A percentile compares a stretch with the other conserved stretches of the same genome.
These are phyloP conservation scores for Kryptolebias marmoratus DNA, from an alignment of 2,113 vertebrate genomes.

Conservation along the genomic window DNA sequence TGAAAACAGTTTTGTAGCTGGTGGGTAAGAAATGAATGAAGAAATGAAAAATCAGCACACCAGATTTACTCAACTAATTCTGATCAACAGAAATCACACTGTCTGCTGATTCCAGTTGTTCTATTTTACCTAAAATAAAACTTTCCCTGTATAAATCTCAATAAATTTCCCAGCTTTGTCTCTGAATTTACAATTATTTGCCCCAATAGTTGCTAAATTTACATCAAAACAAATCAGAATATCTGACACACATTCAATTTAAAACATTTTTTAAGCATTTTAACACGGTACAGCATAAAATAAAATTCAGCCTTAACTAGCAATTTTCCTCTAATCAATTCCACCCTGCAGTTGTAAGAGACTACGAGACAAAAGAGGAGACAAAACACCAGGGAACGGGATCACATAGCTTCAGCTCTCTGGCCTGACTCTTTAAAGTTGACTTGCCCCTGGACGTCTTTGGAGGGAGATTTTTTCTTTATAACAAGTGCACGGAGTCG, in stretches of 20 bases:
- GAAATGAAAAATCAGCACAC: neutral
- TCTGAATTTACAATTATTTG: too few relatives aligned
- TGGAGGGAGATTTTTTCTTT: conserved; percentile 14
- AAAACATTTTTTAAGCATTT: conserved; percentile 11
- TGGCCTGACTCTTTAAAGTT: conserved; percentile 27
- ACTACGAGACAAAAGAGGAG: conserved; percentile 37
- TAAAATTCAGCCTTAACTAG: conserved; percentile 11
- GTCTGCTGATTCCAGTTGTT: neutral
- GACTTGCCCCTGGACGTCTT: conserved; percentile 20
- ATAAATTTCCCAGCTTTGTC: too few relatives aligned
- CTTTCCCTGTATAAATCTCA: neutral
- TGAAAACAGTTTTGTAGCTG: too few relatives aligned
- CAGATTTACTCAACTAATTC: neutral
- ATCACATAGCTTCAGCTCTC: conserved; percentile 26
- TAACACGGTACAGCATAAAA: neutral
- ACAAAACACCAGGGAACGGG: conserved; percentile 25
- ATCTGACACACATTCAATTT: neutral
- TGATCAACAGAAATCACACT: neutral
- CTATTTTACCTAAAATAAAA: neutral
- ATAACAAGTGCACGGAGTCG: neutral
- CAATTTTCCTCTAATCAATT: conserved; percentile 32
- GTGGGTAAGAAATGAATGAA: neutral
- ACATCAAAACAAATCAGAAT: too few relatives aligned
- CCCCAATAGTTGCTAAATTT: too few relatives aligned
- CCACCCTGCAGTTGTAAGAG: conserved; percentile 14